phyloP scores from a whole-genome alignment of 2,888 invertebrate species.

The Cheilosia vulpina region DNA sequence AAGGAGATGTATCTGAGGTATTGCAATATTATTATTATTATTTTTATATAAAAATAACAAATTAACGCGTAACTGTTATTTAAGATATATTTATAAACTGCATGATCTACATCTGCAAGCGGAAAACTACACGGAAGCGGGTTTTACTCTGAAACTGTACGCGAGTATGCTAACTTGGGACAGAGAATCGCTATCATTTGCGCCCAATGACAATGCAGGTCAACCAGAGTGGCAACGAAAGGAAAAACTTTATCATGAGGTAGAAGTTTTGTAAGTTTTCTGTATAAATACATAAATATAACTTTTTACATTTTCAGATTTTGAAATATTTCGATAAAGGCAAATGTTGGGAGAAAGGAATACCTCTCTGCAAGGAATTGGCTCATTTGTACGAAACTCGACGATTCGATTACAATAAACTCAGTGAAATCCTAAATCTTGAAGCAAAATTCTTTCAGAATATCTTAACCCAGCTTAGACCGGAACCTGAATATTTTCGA shows the following conservation, averaged over 20 bases:
- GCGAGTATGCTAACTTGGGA: conserved; percentile 95
- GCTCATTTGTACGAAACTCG: conserved; percentile 93
- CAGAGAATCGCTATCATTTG: conserved; percentile 86
- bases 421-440: conserved; percentile 92
- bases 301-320: conserved; percentile 85
- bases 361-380: conserved; percentile 95
- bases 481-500: conserved; percentile 97
- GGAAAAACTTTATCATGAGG: conserved; percentile 91
- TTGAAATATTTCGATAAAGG: conserved; percentile 96
- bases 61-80: conserved; percentile 4
- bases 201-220: conserved; percentile 88
- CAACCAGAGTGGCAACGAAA: conserved; percentile 95
- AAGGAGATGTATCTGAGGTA: conserved; percentile 95
- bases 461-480: conserved; percentile 93
- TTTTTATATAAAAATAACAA: not conserved
- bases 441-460: conserved; percentile 97
- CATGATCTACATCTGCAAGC: conserved; percentile 96
- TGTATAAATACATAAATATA: not conserved
- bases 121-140: conserved; percentile 97
- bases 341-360: conserved; percentile 98
- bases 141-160: conserved; percentile 96
- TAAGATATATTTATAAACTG: conserved; percentile 95
- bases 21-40: not conserved
- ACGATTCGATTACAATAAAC: conserved; percentile 93
- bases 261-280: conserved; percentile 51